Conservation (phyloP, 2,113 vertebrate genomes). For the Eublepharis macularius region DNA sequence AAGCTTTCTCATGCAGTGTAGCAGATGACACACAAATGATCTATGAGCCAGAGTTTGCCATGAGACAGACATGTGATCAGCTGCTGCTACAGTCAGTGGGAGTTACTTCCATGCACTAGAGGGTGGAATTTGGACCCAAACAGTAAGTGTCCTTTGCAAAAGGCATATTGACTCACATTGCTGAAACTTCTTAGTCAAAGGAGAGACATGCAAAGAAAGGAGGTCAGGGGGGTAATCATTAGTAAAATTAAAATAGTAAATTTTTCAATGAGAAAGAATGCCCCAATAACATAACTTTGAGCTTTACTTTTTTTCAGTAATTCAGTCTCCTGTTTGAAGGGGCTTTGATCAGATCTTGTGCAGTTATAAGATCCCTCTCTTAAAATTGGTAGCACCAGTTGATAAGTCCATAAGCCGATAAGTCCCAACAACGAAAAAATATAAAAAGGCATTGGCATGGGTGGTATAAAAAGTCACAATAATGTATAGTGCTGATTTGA, state of each 20-base stretch:
- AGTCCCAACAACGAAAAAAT: too few species aligned
- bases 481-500: too few species aligned
- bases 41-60: slow-evolving; percentile 22
- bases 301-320: neutral
- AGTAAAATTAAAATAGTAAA: slow-evolving; percentile 17
- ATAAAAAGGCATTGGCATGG: neutral
- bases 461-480: neutral
- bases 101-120: slow-evolving; percentile 33
- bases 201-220: slow-evolving; percentile 4
- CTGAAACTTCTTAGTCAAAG: slow-evolving; percentile 35
- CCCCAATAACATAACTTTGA: neutral
- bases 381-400: neutral
- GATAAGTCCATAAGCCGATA: too few species aligned
- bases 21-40: slow-evolving; percentile 9
- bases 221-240: slow-evolving; percentile 3
- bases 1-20: neutral
- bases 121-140: slow-evolving; percentile 27
- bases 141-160: neutral
- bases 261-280: slow-evolving; percentile 9
- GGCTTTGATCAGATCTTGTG: neutral
- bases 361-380: neutral
- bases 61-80: slow-evolving; percentile 45
- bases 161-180: slow-evolving; percentile 20
- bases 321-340: neutral
- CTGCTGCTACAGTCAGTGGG: slow-evolving; percentile 42